Conservation (phyloP, 2,888 invertebrate species). For the Deladenus siricidicola region DNA sequence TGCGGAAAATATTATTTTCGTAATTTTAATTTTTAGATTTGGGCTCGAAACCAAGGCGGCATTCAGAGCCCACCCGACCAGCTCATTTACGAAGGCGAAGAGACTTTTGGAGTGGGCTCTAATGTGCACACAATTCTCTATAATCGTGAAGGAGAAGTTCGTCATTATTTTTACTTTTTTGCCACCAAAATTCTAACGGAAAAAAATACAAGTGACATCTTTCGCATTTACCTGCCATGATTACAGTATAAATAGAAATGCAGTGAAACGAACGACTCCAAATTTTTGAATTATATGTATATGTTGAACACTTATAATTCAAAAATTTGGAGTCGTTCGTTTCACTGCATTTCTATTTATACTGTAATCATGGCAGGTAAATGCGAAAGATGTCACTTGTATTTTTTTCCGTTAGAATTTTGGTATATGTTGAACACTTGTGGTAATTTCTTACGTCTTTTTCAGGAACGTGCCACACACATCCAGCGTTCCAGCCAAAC, state of each 20-base stretch:
- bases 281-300: too few relatives aligned
- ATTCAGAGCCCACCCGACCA: slow-evolving; percentile 49
- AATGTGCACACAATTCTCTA: slow-evolving; percentile 53
- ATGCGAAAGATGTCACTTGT: too few relatives aligned
- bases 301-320: too few relatives aligned
- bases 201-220: too few relatives aligned
- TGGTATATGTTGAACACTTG: too few relatives aligned
- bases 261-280: neutral
- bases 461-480: slow-evolving; percentile 31
- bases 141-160: slow-evolving; percentile 45
- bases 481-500: slow-evolving; percentile 32
- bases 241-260: neutral
- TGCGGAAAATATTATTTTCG: too few relatives aligned
- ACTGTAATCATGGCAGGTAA: too few relatives aligned
- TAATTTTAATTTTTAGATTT: slow-evolving; percentile 36
- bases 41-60: slow-evolving; percentile 50
- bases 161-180: too few relatives aligned
- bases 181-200: neutral
- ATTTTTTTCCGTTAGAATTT: too few relatives aligned
- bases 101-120: slow-evolving; percentile 50
- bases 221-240: neutral
- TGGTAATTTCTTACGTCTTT: too few relatives aligned
- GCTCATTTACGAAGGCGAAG: slow-evolving; percentile 50
- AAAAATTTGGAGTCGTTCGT: too few relatives aligned
- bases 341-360: too few relatives aligned